Conservation (phyloP, 2,888 invertebrate species). For the Leptopilina syphax region DNA sequence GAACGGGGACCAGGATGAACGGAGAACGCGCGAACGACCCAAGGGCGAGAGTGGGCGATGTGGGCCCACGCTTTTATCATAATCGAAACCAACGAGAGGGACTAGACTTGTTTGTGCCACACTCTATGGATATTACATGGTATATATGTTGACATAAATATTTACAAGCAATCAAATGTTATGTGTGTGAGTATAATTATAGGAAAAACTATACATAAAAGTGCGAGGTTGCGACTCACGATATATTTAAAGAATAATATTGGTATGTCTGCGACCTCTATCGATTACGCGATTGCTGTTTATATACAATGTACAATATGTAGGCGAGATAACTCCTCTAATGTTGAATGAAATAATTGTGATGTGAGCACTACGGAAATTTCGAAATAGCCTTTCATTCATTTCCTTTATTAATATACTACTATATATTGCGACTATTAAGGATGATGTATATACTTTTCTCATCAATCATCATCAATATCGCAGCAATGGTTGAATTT, state of each 20-base stretch:
- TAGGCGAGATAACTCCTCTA: slow-evolving; percentile 33
- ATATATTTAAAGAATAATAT: not conserved
- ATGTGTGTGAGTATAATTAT: not conserved
- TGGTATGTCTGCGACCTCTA: slow-evolving; percentile 35
- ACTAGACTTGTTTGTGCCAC: slow-evolving; percentile 70
- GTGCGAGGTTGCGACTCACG: not conserved
- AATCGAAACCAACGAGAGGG: slow-evolving; percentile 71
- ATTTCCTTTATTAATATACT: slow-evolving; percentile 16
- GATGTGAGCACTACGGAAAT: slow-evolving; percentile 7
- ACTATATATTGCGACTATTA: too few relatives aligned
- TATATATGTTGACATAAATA: slow-evolving; percentile 38
- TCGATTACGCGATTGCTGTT: slow-evolving; percentile 32
- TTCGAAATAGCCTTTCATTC: slow-evolving; percentile 32
- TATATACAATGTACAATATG: slow-evolving; percentile 21
- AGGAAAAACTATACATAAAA: not conserved
- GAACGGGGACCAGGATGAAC: slow-evolving; percentile 21
- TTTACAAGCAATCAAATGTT: not conserved
- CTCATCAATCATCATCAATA: too few relatives aligned
- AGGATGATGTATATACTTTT: too few relatives aligned
- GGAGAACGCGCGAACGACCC: slow-evolving; percentile 53
- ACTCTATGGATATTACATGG: slow-evolving; percentile 56
- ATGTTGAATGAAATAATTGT: slow-evolving; percentile 34
- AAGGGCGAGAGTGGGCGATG: slow-evolving; percentile 68
- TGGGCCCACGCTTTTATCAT: slow-evolving; percentile 73
- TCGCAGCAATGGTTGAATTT: too few relatives aligned